Conservation (phyloP, 1,140 invertebrate species). For the Drosophila repletoides region DNA sequence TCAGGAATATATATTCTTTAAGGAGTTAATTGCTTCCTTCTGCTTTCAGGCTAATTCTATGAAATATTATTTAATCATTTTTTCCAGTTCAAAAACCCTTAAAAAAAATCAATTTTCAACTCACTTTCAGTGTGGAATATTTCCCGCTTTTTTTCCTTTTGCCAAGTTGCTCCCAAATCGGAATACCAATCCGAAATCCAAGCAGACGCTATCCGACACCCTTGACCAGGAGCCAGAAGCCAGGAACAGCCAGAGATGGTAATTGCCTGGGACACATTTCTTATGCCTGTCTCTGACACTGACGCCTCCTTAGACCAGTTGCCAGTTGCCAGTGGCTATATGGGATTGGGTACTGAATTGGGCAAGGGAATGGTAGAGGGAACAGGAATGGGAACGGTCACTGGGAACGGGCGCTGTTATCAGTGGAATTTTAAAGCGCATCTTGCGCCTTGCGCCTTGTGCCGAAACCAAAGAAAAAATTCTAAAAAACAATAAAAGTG, state of each 20-base stretch:
- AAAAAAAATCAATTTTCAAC: too few relatives aligned
- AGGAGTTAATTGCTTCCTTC: too few relatives aligned
- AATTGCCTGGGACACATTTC: slow-evolving; percentile 74
- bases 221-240: slow-evolving; percentile 19
- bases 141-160: too few relatives aligned
- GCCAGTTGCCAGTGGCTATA: slow-evolving; percentile 37
- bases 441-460: slow-evolving; percentile 52
- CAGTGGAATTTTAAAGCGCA: slow-evolving; percentile 77
- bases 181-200: slow-evolving; percentile 4
- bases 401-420: slow-evolving; percentile 42
- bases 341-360: background rate
- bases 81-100: too few relatives aligned
- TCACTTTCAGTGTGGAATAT: too few relatives aligned
- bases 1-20: too few relatives aligned
- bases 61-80: too few relatives aligned
- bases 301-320: slow-evolving; percentile 52
- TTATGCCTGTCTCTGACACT: slow-evolving; percentile 72
- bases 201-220: slow-evolving; percentile 8
- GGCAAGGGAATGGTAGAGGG: too few relatives aligned
- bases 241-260: slow-evolving; percentile 34
- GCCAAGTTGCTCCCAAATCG: slow-evolving; percentile 8
- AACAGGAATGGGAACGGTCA: background rate
- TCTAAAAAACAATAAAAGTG: too few relatives aligned
- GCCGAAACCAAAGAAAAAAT: slow-evolving; percentile 18
- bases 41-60: too few relatives aligned